A percentile compares a stretch with the other conserved stretches of the same genome.
Evolutionary conservation across 2,888 invertebrate genomes (phyloP).

Genomic region (Rhingia rostrata): DNA sequence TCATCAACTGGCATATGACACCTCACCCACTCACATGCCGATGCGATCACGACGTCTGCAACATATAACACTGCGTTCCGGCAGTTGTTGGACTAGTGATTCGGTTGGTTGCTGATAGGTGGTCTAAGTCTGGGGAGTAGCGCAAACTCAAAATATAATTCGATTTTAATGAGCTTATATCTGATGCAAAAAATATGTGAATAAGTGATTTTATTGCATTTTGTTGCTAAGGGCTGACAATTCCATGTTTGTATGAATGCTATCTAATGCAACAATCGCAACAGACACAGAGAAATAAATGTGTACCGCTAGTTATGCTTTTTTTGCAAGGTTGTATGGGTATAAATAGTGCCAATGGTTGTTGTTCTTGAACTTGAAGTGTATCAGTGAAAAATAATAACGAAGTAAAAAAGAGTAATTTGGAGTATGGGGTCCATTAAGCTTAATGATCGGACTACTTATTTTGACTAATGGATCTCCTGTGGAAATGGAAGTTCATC

Average conservation of each 20-base stretch:
- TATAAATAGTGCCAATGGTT: constrained; percentile 24
- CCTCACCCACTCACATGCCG: too few relatives aligned
- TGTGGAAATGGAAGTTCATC: too few relatives aligned
- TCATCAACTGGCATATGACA: too few relatives aligned
- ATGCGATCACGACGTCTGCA: too few relatives aligned
- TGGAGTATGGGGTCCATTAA: not conserved
- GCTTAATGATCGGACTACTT: constrained; percentile 28
- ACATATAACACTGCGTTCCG: too few relatives aligned
- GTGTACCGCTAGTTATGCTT: not conserved
- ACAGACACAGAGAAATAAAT: not conserved
- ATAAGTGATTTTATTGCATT: constrained; percentile 12
- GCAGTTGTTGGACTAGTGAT: constrained; percentile 54
- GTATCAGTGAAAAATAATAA: not conserved
- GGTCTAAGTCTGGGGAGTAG: constrained; percentile 22
- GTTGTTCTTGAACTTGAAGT: not conserved
- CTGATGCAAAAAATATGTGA: constrained; percentile 4
- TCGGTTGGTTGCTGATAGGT: constrained; percentile 56
- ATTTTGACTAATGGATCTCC: constrained; percentile 4
- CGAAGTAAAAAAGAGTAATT: constrained; percentile 12
- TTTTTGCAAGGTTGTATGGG: not conserved
- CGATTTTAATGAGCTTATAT: not conserved
- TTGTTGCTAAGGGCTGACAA: constrained; percentile 8
- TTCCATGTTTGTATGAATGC: constrained; percentile 8
- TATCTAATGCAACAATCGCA: constrained; percentile 12
- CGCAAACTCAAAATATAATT: constrained; percentile 40